These are phyloP conservation scores for Capitulum mitella DNA, from an alignment of 2,888 invertebrate species.

Conservation along the genomic window DNA sequence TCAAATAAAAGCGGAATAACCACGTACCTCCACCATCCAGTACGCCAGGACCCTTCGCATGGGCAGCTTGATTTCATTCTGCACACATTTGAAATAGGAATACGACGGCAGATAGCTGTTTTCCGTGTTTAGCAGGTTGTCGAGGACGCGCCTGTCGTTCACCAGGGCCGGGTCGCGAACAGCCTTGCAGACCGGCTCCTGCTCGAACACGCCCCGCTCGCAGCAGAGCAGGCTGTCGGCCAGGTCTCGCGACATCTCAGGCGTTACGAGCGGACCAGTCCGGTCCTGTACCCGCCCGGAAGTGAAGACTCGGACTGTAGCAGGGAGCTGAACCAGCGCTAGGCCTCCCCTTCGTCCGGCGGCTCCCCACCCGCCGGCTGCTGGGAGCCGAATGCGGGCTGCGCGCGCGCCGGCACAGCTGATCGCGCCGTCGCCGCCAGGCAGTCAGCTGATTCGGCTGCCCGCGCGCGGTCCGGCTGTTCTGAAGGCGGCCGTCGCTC, in stretches of 20 bases:
- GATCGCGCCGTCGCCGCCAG: slow-evolving; percentile 2
- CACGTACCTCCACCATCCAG: slow-evolving; percentile 94
- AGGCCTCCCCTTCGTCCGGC: no score
- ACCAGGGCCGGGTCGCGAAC: slow-evolving; percentile 66
- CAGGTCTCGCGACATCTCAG: not conserved
- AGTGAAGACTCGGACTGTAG: no score
- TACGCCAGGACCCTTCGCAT: slow-evolving; percentile 89
- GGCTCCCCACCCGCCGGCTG: not conserved
- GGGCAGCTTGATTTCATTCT: slow-evolving; percentile 77
- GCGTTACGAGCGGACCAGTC: no score
- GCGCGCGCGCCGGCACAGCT: not conserved
- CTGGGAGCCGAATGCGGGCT: slow-evolving; percentile 8
- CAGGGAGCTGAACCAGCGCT: no score
- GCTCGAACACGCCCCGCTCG: not conserved
- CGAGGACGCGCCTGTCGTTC: slow-evolving; percentile 65
- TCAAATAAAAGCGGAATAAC: no score
- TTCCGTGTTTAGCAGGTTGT: slow-evolving; percentile 75
- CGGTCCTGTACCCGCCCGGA: no score
- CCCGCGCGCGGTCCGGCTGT: no score
- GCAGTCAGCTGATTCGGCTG: slow-evolving; percentile 12
- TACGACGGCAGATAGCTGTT: slow-evolving; percentile 69
- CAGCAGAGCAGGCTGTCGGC: not conserved
- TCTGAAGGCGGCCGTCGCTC: no score
- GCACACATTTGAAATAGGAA: slow-evolving; percentile 74
- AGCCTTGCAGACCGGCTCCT: slow-evolving; percentile 45